phyloP scores from a whole-genome alignment of 2,888 invertebrate species.

The Machimus atricapillus region DNA sequence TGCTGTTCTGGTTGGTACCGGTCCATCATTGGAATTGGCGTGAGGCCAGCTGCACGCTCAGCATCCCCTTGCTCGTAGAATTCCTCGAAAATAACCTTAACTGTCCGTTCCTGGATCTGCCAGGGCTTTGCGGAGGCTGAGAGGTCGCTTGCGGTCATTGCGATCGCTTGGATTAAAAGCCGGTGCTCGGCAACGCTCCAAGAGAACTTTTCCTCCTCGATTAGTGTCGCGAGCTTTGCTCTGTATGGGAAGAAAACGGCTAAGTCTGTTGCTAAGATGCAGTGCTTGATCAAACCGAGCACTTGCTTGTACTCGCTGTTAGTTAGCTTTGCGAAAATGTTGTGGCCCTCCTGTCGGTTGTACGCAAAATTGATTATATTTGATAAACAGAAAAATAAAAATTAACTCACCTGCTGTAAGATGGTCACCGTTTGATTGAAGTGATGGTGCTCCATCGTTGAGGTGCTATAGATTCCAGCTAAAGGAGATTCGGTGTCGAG shows the following conservation, averaged over 20 bases:
- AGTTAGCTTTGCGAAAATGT: slow-evolving; percentile 78
- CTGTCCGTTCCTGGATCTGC: slow-evolving; percentile 80
- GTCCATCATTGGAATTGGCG: slow-evolving; percentile 84
- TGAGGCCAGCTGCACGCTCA: slow-evolving; percentile 71
- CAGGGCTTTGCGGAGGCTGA: slow-evolving; percentile 87
- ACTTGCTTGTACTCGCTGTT: slow-evolving; percentile 79
- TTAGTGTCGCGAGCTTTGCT: slow-evolving; percentile 67
- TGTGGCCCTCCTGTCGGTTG: slow-evolving; percentile 76
- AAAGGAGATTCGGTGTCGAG: slow-evolving; percentile 81
- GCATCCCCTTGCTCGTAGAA: slow-evolving; percentile 82
- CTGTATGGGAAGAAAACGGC: slow-evolving; percentile 83
- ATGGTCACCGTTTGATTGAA: slow-evolving; percentile 89
- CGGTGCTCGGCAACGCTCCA: slow-evolving; percentile 75
- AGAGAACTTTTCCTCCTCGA: slow-evolving; percentile 67
- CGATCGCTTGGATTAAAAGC: slow-evolving; percentile 74
- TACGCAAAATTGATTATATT: background rate
- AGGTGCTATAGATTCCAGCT: slow-evolving; percentile 84
- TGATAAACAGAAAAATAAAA: background rate
- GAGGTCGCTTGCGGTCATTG: slow-evolving; percentile 85
- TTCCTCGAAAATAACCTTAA: slow-evolving; percentile 81
- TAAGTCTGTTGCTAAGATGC: slow-evolving; percentile 85
- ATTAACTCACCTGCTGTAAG: slow-evolving; percentile 71
- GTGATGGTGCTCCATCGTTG: slow-evolving; percentile 87
- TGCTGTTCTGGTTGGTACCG: slow-evolving; percentile 75
- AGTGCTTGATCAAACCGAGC: slow-evolving; percentile 77